Evolutionary conservation across 2,113 vertebrate species (phyloP).

Genomic region (Caloenas nicobarica): DNA sequence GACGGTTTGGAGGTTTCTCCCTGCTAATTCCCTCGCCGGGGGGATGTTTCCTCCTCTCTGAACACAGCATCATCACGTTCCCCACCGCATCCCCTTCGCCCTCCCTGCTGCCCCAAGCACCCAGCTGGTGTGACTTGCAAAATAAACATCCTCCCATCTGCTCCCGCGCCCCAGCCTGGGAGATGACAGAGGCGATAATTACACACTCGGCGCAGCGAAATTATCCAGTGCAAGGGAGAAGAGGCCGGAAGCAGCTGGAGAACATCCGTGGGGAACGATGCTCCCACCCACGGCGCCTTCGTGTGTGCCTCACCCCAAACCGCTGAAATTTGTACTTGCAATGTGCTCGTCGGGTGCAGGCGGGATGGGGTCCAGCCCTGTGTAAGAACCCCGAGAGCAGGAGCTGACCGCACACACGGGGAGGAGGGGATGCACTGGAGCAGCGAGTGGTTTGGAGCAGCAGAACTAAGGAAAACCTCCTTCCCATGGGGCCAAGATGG

Average conservation of each 20-base stretch:
- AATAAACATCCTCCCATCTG: constrained; percentile 59
- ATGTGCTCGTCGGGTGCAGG: fast-evolving
- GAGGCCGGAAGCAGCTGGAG: constrained; percentile 48
- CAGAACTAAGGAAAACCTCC: not conserved
- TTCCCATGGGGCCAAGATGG: fast-evolving
- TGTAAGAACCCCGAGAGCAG: fast-evolving
- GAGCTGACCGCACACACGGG: not conserved
- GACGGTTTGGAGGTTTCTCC: not conserved
- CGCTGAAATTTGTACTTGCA: fast-evolving
- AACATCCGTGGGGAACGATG: not conserved
- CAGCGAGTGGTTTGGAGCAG: not conserved
- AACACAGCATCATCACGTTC: not conserved
- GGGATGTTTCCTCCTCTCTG: not conserved
- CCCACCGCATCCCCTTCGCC: fast-evolving
- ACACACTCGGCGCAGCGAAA: constrained; percentile 20
- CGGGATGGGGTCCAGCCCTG: not conserved
- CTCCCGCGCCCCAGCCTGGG: not conserved
- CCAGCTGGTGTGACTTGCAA: constrained; percentile 29
- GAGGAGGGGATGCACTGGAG: not conserved
- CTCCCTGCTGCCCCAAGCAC: not conserved
- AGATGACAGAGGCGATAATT: constrained; percentile 43
- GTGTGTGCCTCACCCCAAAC: not conserved
- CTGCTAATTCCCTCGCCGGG: not conserved
- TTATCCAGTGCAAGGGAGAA: not conserved
- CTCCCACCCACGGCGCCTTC: not conserved